Base-by-base conservation (phyloP, 2,888 invertebrate genomes). In the Nomada hirtipes region DNA sequence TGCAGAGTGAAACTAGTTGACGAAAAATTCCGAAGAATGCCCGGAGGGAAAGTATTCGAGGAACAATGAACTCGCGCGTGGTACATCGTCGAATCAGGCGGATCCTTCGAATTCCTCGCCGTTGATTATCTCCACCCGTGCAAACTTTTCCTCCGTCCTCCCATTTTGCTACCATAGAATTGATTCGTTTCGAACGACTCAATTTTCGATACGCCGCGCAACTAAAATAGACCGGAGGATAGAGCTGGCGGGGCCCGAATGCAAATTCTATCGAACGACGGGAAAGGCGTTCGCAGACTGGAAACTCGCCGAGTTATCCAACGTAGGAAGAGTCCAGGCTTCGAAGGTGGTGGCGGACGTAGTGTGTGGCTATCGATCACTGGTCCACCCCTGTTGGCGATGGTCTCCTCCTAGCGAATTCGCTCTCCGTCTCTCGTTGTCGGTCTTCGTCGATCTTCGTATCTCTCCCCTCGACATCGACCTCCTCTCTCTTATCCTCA, bases 361-460 rank as follows among this genome's bases (percentile, higher is more conserved):
- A 85, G 89, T 89, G 86, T 88, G 90, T 88, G 87, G 90, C 90
- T 90, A 92, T 92, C 92, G 92, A 92, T 92, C 92, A 92, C 89
- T 60, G 79, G 89, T 82, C 90, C 88, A 90, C 88, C 91, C 91
- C 86, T 86, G 86, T 87, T 88, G 91, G 88, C 87, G 87, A 89
- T 90, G 90, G 89, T 88, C 88, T 88, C 82, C 89, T 83, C 87
- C 88, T 86, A 79, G 87, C 84, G 68, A 86, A 86, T 81, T 86
- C 88, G 57, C 83, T 81, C 84, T 79, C 68, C 68, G 69, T 79
- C 84, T 73, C 72, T 26, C 60, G 26, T 79, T 75, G 61, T 71
- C 59, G 50, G 50, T 44, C 67, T 59, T 29, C 26, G 70, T 68
- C 59, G 29, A 47, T 67, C 74, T 61, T 63, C 60, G 52, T 26